Conservation (phyloP, 2,113 vertebrate species). For the Scartelaos histophorus region DNA sequence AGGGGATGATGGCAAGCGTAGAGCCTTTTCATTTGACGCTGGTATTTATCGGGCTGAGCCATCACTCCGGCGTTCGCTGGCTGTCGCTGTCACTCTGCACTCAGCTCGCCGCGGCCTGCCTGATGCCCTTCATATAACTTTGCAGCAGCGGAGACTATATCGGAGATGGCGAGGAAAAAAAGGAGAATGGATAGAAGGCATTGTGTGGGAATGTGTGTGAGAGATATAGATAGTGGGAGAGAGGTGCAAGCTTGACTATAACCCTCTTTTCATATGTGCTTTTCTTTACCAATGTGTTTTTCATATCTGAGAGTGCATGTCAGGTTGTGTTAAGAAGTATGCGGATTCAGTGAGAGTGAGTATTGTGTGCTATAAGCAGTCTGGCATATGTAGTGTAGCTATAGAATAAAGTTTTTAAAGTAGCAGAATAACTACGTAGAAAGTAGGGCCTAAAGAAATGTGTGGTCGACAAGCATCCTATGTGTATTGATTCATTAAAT, state of each 20-base stretch:
- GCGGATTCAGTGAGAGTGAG: constrained; percentile 31
- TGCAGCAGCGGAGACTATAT: constrained; percentile 85
- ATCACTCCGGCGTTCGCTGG: constrained; percentile 96
- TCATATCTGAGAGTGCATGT: constrained; percentile 59
- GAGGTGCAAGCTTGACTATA: constrained; percentile 59
- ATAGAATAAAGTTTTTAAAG: background rate
- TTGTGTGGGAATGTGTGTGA: constrained; percentile 43
- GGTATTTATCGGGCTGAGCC: constrained; percentile 99
- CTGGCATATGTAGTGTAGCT: background rate
- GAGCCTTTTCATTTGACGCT: constrained; percentile 99
- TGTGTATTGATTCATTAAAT: too few species aligned
- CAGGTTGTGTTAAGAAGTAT: constrained; percentile 55
- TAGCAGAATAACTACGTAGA: background rate
- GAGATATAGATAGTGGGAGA: constrained; percentile 61
- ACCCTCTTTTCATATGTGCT: constrained; percentile 57
- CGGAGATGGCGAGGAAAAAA: constrained; percentile 45
- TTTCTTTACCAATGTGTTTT: constrained; percentile 49
- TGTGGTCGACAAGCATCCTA: too few species aligned
- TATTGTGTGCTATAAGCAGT: constrained; percentile 59
- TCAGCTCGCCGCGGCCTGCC: constrained; percentile 97
- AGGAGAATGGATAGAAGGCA: constrained; percentile 50
- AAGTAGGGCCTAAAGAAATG: background rate
- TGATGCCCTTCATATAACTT: constrained; percentile 99
- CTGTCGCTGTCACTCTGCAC: constrained; percentile 97
- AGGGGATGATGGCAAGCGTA: constrained; percentile 99